Base-by-base conservation (phyloP, 92 coral and sea anemone species). In the Heliopora coerulea region DNA sequence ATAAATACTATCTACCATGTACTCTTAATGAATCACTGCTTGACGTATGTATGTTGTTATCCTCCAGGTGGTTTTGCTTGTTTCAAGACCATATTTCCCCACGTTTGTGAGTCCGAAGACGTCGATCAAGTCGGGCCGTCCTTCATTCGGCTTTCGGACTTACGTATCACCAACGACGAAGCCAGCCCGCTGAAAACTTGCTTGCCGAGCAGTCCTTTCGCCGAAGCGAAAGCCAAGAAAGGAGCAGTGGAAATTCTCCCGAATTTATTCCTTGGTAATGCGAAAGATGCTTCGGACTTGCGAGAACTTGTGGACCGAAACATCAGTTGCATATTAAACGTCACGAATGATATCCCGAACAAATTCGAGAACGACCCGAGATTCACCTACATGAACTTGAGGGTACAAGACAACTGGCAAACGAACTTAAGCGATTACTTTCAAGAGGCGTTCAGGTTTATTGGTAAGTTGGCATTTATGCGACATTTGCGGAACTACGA, bases 371-470 rank as follows among this genome's bases (percentile, higher is more conserved):
- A 90, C 80, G 83, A 90, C 44, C 82, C 88, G 17, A 84, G 88
- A 33, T 95, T 95, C 79, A 88, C 83, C 78, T 95, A 95, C 96
- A 95, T 90, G 86, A 95, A 90, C 65, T 86, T 95, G 14, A 90
- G 96, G 28, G 99, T 95, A 0, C 95, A 95, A 39, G 99, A 95
- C 69, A 95, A 86, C 82, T 88, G 96, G 90, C 91, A 88, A 59
- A 93, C 99, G 0, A 95, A 95, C 42, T 66, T 95, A 17, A 59
- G 92, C 3, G 92, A 87, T 54, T 62, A 90, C 52, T 95, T 95
- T 54, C 96, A 96, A n/a, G 99, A 95, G 73, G 99, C 99, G 13
- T 95, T 95, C 72, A 73, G 87, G 17, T 95, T 95, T 78, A 95
- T 95, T 64, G 99, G 99, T 95, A 78, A 60, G 97, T 89, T 60